Percentiles rank a stretch among this genome's conserved stretches.
These are phyloP conservation scores for Drosophila trapezifrons DNA, from an alignment of 1,140 invertebrate species.

Conservation along the genomic window DNA sequence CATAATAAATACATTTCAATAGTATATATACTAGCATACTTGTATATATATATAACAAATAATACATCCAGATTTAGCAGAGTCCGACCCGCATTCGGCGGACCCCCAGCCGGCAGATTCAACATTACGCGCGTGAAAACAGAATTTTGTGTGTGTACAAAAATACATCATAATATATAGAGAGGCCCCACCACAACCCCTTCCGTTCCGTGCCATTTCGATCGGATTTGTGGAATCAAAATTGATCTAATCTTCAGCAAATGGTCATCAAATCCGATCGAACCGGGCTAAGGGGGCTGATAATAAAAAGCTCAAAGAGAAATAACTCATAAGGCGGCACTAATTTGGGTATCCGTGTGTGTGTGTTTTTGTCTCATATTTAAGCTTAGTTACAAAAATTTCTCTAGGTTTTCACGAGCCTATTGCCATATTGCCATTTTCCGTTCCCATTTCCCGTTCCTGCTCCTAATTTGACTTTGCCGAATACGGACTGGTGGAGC, in stretches of 20 bases:
- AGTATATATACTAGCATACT: constrained; percentile 49
- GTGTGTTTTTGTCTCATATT: constrained; percentile 34
- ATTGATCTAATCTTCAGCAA: constrained; percentile 13
- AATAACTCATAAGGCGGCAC: constrained; percentile 34
- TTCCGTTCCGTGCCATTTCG: background rate
- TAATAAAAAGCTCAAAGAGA: constrained; percentile 60
- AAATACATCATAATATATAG: constrained; percentile 55
- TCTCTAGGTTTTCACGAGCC: constrained; percentile 71
- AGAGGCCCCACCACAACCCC: background rate
- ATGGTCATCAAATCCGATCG: background rate
- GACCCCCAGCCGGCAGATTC: constrained; percentile 49
- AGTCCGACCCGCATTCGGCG: constrained; percentile 26
- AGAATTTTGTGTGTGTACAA: constrained; percentile 46
- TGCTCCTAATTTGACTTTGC: constrained; percentile 75
- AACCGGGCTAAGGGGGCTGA: background rate
- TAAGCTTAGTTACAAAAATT: constrained; percentile 63
- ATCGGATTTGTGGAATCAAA: constrained; percentile 6
- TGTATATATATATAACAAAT: constrained; percentile 70
- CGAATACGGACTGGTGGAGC: constrained; percentile 84
- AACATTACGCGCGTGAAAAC: constrained; percentile 67
- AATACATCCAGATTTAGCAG: constrained; percentile 66
- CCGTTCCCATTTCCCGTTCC: constrained; percentile 28
- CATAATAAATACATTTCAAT: constrained; percentile 79
- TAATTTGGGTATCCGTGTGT: constrained; percentile 21
- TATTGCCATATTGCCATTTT: constrained; percentile 65